Evolutionary conservation across 2,797 vertebrate genomes (phyloP), one percentile per base, ranked within the genome.

Genomic region (Taenioides sp.): DNA sequence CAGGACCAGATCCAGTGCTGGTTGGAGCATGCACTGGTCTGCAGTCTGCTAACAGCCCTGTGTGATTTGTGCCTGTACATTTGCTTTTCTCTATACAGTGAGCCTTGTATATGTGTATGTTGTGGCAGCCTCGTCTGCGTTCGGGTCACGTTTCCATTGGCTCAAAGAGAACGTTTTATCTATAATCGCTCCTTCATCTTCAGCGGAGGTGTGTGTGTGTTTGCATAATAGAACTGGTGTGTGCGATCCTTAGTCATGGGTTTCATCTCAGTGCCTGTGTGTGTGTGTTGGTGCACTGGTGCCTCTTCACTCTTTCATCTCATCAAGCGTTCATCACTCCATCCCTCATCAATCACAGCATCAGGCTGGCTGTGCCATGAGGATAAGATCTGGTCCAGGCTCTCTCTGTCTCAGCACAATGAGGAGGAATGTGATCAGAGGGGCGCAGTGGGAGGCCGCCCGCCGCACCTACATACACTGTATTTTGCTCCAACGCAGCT

Each of bases 271-370:
- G 52, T 10, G 72, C 25, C 64, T 67, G 67, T 63, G 1, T 5
- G 69, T 40, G 69, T 40, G 65, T 83, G 71, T 79, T 43, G n/a
- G 77, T 7, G 17, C 69, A 75, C 77, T 70, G 77, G 84, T 86
- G 78, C 80, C 88, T 86, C 87, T 87, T 86, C 86, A 83, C 80
- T 83, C 89, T 88, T 90, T 92, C 87, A 90, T 92, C 88, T 89
- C 88, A 81, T 90, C 84, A 88, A 88, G 88, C 78, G 80, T 83
- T 91, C 90, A 88, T 91, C 89, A 84, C 84, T 84, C 80, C 11
- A 18, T 88, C 85, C 79, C 80, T 90, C 90, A 91, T 91, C 91
- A 87, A 87, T 91, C 88, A 86, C 82, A 57, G 84, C 84, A 76
- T 79, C 72, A 81, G 31, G 75, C 78, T 65, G 70, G 84, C 84